phyloP scores from a whole-genome alignment of 2,113 vertebrate species.

The Chitala chitala region DNA sequence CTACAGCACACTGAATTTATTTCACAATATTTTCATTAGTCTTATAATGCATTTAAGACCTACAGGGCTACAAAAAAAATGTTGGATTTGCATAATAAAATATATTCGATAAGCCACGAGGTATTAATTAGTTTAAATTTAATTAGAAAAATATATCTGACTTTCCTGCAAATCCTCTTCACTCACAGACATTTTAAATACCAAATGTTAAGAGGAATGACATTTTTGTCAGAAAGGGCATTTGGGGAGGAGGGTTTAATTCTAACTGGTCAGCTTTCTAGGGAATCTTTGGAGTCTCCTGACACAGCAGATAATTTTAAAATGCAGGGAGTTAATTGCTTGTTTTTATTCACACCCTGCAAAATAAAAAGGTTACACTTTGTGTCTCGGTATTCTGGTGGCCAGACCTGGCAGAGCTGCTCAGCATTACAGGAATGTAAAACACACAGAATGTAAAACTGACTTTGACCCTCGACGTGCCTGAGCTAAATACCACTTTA shows the following conservation, averaged over 20 bases:
- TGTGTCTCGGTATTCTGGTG: background rate
- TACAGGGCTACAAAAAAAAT: slow-evolving; percentile 5
- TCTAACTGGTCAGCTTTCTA: slow-evolving; percentile 6
- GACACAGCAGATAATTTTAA: background rate
- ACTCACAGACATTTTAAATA: background rate
- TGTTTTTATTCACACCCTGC: background rate
- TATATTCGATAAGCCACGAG: slow-evolving; percentile 1
- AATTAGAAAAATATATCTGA: background rate
- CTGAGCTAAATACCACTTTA: no score
- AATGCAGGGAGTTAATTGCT: background rate
- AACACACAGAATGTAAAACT: no score
- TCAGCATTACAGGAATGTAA: no score
- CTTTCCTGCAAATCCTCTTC: background rate
- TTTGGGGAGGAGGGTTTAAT: background rate
- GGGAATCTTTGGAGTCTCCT: background rate
- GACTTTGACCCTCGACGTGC: no score
- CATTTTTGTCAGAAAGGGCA: slow-evolving; percentile 4
- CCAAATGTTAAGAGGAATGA: background rate
- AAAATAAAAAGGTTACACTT: background rate
- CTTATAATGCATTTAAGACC: slow-evolving; percentile 4
- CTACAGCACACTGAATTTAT: background rate
- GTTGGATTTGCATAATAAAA: slow-evolving; percentile 11
- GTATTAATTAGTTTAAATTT: slow-evolving; percentile 6
- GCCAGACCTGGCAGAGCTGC: no score
- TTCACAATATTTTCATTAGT: slow-evolving; percentile 13